These are phyloP conservation scores for Melanotaenia nigrans DNA, from an alignment of 2,797 vertebrate species.

Conservation along the genomic window DNA sequence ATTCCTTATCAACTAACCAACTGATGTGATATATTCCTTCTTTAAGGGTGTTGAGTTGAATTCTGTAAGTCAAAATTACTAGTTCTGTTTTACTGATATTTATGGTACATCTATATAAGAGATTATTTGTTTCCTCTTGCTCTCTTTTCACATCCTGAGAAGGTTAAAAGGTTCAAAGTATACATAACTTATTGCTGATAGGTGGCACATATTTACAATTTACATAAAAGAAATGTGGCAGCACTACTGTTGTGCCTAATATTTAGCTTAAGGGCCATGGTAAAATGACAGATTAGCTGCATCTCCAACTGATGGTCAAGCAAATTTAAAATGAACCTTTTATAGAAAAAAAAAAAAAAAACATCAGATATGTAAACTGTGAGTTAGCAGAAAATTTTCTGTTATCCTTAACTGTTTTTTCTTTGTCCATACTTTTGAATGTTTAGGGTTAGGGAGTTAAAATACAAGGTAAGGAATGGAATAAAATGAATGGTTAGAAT, in stretches of 20 bases:
- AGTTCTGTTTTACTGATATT: not conserved
- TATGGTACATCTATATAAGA: not conserved
- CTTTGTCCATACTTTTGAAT: not conserved
- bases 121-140: not conserved
- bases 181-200: not conserved
- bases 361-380: too few species aligned
- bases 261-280: not conserved
- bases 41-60: not conserved
- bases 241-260: not conserved
- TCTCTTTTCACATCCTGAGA: not conserved
- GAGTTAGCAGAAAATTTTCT: not conserved
- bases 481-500: not conserved
- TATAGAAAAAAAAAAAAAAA: too few species aligned
- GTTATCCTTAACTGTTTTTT: not conserved
- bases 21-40: not conserved
- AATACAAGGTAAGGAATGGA: not conserved
- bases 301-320: not conserved
- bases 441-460: not conserved
- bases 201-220: not conserved
- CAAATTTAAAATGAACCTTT: not conserved
- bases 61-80: not conserved
- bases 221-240: not conserved
- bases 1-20: not conserved
- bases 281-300: not conserved
- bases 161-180: not conserved